Conservation (phyloP, 92 coral and sea anemone genomes). For the Heliopora coerulea region DNA sequence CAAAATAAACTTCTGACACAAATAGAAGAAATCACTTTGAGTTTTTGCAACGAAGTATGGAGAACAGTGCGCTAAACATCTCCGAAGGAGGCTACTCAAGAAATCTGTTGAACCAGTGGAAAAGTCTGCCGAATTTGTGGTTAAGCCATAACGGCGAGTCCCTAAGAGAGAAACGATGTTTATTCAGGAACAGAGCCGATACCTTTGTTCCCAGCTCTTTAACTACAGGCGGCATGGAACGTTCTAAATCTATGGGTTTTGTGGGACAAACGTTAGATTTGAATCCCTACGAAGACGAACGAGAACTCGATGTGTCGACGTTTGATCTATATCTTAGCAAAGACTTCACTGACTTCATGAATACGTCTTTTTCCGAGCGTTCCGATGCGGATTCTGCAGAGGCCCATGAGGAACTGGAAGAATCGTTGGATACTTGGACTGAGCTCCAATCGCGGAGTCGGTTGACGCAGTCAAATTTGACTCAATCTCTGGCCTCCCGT, state of each 20-base stretch:
- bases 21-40: too few relatives aligned
- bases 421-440: slow-evolving; percentile 31
- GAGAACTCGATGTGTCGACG: slow-evolving; percentile 2
- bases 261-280: neutral
- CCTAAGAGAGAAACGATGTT: slow-evolving; percentile 7
- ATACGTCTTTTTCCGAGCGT: slow-evolving; percentile 29
- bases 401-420: slow-evolving; percentile 3
- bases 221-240: neutral
- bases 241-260: slow-evolving; percentile 39
- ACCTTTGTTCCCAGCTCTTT: slow-evolving; percentile 7
- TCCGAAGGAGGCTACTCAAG: neutral
- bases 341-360: slow-evolving; percentile 35
- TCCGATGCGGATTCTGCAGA: slow-evolving; percentile 30
- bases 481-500: slow-evolving; percentile 8
- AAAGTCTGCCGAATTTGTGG: slow-evolving; percentile 23
- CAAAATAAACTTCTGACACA: too few relatives aligned
- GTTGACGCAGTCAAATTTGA: slow-evolving; percentile 19
- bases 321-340: slow-evolving; percentile 38
- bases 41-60: too few relatives aligned
- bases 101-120: slow-evolving; percentile 24
- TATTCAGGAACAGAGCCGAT: slow-evolving; percentile 9
- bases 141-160: neutral
- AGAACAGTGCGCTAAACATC: neutral
- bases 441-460: slow-evolving; percentile 20
- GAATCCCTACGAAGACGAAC: slow-evolving; percentile 1